Percentiles rank a stretch among this genome's conserved stretches.
Evolutionary conservation across 2,888 invertebrate genomes (phyloP).

Genomic region (Meta bourneti): DNA sequence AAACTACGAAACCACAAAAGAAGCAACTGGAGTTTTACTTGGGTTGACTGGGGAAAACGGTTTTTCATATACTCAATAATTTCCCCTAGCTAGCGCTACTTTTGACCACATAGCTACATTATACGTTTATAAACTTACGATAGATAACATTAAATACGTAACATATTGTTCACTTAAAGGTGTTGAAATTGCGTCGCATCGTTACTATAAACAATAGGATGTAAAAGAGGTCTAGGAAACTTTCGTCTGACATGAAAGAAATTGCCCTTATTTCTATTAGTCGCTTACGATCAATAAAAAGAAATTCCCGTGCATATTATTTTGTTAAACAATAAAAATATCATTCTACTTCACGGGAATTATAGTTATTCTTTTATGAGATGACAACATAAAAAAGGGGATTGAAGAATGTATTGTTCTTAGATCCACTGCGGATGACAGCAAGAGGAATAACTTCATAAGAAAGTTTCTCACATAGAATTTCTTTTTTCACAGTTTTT

Average conservation of each 20-base stretch:
- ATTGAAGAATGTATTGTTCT: constrained; percentile 18
- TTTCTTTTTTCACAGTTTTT: neutral
- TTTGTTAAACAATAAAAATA: neutral
- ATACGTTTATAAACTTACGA: no score
- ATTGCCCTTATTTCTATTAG: neutral
- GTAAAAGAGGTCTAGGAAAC: no score
- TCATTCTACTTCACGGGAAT: neutral
- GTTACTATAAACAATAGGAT: no score
- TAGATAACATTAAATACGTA: no score
- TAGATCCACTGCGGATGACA: neutral
- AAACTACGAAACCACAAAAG: no score
- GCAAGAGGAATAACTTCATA: neutral
- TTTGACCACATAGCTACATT: no score
- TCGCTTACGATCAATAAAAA: neutral
- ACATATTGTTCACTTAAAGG: no score
- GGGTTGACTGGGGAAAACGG: no score
- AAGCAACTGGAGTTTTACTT: no score
- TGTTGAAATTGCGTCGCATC: no score
- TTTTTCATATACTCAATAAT: no score
- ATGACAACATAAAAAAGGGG: neutral
- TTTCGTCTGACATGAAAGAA: neutral
- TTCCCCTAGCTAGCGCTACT: no score
- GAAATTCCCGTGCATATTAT: neutral
- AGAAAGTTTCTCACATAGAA: neutral
- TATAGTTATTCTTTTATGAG: neutral